Conservation (phyloP, 2,113 vertebrate genomes). For the Odocoileus virginianus region DNA sequence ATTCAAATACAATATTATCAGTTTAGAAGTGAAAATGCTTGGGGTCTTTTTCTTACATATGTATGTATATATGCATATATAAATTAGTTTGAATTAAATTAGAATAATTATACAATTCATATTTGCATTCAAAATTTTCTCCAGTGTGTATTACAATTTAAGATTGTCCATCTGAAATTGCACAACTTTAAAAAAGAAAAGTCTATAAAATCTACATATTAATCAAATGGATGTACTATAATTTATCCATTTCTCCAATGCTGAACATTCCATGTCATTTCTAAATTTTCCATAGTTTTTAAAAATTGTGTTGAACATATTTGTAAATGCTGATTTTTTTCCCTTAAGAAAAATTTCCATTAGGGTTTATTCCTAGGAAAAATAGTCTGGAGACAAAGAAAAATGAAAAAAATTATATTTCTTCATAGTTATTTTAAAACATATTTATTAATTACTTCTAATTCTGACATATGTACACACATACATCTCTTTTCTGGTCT, state of each 20-base stretch:
- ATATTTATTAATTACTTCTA: not conserved
- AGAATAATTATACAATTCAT: no score
- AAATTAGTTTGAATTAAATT: no score
- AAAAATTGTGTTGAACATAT: not conserved
- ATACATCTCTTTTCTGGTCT: not conserved
- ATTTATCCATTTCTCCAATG: not conserved
- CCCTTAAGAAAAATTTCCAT: no score
- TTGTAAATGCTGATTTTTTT: no score
- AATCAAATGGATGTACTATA: not conserved
- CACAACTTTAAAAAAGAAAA: no score
- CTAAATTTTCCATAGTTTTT: not conserved
- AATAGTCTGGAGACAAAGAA: not conserved
- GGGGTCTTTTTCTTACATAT: no score
- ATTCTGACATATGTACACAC: not conserved
- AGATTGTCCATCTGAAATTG: no score
- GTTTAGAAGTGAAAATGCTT: no score
- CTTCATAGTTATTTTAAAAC: not conserved
- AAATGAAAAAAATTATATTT: not conserved
- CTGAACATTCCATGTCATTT: not conserved
- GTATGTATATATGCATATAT: no score
- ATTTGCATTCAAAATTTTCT: no score
- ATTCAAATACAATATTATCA: no score
- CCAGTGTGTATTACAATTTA: no score
- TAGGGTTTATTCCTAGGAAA: not conserved
- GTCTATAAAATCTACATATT: not conserved